Conservation (phyloP, 2,113 vertebrate genomes). For the Cariama cristata region DNA sequence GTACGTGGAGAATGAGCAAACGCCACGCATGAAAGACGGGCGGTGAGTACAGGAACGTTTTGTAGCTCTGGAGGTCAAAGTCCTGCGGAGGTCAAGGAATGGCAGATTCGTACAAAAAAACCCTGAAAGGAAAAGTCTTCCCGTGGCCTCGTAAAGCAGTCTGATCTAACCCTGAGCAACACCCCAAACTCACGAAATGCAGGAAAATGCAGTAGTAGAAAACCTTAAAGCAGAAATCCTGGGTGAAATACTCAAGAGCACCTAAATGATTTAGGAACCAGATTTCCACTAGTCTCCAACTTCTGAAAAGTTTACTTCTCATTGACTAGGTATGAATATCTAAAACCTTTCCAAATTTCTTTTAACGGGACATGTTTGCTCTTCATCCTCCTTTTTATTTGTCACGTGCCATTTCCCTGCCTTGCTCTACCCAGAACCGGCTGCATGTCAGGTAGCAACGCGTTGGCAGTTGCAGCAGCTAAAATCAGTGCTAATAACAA, state of each 20-base stretch:
- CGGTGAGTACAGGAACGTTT: rapidly evolving
- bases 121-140: background rate
- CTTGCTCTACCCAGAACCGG: background rate
- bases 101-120: background rate
- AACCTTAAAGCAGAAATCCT: background rate
- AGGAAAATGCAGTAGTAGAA: background rate
- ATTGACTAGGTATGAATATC: rapidly evolving
- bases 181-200: background rate
- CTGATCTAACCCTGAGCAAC: background rate
- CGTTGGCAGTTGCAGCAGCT: rapidly evolving
- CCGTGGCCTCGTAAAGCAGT: background rate
- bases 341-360: background rate
- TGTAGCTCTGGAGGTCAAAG: background rate
- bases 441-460: background rate
- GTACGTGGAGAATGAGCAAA: rapidly evolving
- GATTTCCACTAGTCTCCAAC: background rate
- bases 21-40: rapidly evolving
- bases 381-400: background rate
- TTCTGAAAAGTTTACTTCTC: background rate
- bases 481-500: rapidly evolving
- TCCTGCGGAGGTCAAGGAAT: background rate
- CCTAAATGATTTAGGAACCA: background rate
- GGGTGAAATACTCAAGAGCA: background rate
- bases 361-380: background rate
- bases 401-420: background rate